Conservation (phyloP, 2,888 invertebrate species). For the Eurytoma adleriae region DNA sequence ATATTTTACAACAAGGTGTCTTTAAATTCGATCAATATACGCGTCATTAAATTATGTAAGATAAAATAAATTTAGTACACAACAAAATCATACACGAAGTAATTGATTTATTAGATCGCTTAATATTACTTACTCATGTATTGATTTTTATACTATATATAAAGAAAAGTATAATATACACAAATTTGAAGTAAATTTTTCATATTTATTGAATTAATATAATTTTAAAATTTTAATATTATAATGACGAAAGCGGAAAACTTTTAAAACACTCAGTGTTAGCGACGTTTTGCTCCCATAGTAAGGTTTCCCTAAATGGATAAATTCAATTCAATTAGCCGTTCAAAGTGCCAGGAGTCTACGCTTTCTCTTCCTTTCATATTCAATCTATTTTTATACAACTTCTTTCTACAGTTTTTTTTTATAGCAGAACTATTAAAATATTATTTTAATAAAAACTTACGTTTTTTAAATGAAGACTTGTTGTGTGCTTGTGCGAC, state of each 20-base stretch:
- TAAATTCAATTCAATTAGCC: constrained; percentile 72
- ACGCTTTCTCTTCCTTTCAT: constrained; percentile 5
- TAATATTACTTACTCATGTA: too few species aligned
- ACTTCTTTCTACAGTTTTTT: constrained; percentile 8
- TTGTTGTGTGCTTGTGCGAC: constrained; percentile 72
- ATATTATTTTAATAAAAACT: constrained; percentile 5
- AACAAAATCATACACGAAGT: too few species aligned
- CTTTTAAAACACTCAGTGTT: constrained; percentile 10
- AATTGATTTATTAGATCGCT: too few species aligned
- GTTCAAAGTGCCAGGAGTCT: constrained; percentile 56
- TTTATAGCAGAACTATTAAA: background rate
- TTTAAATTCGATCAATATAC: too few species aligned
- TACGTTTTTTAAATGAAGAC: constrained; percentile 69
- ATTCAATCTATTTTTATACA: constrained; percentile 55
- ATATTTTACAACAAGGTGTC: too few species aligned
- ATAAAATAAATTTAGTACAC: too few species aligned
- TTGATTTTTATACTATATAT: too few species aligned
- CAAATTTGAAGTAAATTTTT: too few species aligned
- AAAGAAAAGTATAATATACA: too few species aligned
- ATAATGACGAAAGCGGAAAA: constrained; percentile 23
- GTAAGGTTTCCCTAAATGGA: constrained; percentile 72
- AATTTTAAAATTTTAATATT: background rate
- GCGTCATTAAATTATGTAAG: too few species aligned
- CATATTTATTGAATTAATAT: too few species aligned
- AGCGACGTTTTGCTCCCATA: constrained; percentile 45